Conservation (phyloP, 2,888 invertebrate species). For the Amphiduros pacificus region DNA sequence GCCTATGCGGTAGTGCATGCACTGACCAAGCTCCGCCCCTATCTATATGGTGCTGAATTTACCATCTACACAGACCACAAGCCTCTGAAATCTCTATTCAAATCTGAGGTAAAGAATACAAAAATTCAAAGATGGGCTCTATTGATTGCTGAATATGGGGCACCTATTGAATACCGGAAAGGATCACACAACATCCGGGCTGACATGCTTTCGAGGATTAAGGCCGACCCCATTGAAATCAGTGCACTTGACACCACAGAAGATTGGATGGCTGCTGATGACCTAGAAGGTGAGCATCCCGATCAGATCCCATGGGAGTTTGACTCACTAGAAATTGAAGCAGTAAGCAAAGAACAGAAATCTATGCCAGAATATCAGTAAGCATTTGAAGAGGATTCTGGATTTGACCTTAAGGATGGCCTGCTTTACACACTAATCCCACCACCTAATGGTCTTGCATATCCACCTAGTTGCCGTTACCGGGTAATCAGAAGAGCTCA, state of each 20-base stretch:
- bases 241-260: slow-evolving; percentile 4
- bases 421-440: slow-evolving; percentile 1
- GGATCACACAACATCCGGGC: slow-evolving; percentile 20
- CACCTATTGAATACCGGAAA: slow-evolving; percentile 15
- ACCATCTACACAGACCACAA: slow-evolving; percentile 14
- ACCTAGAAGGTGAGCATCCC: neutral
- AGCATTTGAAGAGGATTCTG: neutral
- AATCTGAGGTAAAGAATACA: slow-evolving; percentile 18
- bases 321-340: neutral
- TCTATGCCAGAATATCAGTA: neutral
- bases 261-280: slow-evolving; percentile 9
- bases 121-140: slow-evolving; percentile 23
- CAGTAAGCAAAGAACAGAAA: neutral
- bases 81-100: slow-evolving; percentile 14
- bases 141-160: slow-evolving; percentile 22
- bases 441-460: neutral
- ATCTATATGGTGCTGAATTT: slow-evolving; percentile 13
- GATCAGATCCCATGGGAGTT: slow-evolving; percentile 3
- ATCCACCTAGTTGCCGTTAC: neutral
- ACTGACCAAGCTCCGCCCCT: slow-evolving; percentile 9
- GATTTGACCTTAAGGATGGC: neutral
- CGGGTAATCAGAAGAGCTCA: neutral
- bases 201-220: slow-evolving; percentile 14
- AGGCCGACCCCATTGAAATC: neutral
- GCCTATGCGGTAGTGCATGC: slow-evolving; percentile 7